Percentiles rank a stretch among this genome's conserved stretches.
These are phyloP conservation scores for Pardosa pseudoannulata DNA, from an alignment of 2,888 invertebrate species.

Conservation along the genomic window DNA sequence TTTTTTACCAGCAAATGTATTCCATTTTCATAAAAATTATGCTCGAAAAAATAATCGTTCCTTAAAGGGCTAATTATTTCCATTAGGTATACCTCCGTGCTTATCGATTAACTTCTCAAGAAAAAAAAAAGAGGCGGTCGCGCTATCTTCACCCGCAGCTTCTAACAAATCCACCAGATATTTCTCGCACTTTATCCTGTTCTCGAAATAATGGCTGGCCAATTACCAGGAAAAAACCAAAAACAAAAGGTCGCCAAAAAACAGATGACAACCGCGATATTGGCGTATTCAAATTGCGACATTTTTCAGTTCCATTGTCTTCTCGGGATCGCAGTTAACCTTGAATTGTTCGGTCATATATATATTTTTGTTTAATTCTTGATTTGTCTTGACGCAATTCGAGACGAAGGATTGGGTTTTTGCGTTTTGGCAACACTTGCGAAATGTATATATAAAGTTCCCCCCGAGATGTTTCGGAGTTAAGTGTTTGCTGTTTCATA, in stretches of 20 bases:
- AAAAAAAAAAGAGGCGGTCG: no score
- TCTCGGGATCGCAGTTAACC: constrained; percentile 30
- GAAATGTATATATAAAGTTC: background rate
- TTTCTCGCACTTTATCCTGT: constrained; percentile 14
- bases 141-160: background rate
- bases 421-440: constrained; percentile 13
- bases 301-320: constrained; percentile 46
- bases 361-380: no score
- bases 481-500: background rate
- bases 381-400: constrained; percentile 14
- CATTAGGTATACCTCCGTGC: no score
- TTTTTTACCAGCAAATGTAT: no score
- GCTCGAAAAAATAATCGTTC: no score
- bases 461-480: background rate
- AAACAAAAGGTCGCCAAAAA: constrained; percentile 29
- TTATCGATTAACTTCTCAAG: background rate
- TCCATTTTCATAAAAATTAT: no score
- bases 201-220: constrained; percentile 21
- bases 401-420: constrained; percentile 12
- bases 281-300: constrained; percentile 46
- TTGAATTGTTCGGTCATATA: constrained; percentile 59
- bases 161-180: background rate
- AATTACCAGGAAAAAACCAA: constrained; percentile 42
- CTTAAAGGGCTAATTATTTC: no score
- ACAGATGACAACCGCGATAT: constrained; percentile 26